Evolutionary conservation across 1,140 invertebrate species (phyloP).

Genomic region (Reticulitermes speratus): DNA sequence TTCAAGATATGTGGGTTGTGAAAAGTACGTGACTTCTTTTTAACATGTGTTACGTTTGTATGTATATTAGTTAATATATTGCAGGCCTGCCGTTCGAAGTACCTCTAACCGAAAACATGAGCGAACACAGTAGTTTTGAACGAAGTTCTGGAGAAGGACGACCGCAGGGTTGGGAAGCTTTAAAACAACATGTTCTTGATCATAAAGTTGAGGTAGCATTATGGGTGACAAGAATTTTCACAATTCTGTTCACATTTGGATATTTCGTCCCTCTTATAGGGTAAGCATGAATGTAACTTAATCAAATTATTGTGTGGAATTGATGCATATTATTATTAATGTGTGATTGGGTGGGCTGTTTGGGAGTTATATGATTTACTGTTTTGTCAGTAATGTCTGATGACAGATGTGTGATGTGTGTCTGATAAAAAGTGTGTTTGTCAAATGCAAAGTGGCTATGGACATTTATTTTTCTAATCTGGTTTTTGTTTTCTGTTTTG

Average conservation of each 20-base stretch:
- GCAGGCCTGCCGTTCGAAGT: background rate
- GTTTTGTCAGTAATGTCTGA: no score
- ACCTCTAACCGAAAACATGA: background rate
- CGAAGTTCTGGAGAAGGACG: constrained; percentile 27
- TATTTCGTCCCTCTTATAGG: constrained; percentile 88
- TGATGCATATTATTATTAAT: background rate
- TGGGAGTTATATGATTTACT: no score
- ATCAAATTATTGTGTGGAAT: background rate
- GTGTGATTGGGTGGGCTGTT: no score
- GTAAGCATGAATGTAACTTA: constrained; percentile 55
- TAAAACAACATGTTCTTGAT: constrained; percentile 69
- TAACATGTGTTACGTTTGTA: background rate
- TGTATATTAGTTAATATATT: background rate
- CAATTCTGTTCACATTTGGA: constrained; percentile 76
- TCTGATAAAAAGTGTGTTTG: no score
- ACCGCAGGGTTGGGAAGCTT: constrained; percentile 55
- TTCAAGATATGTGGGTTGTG: background rate
- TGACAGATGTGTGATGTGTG: no score
- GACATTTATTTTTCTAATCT: no score
- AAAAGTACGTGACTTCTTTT: no score
- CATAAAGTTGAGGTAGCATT: constrained; percentile 84
- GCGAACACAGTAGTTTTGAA: background rate
- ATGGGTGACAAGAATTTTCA: constrained; percentile 79
- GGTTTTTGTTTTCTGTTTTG: no score
- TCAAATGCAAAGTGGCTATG: no score